phyloP scores from a whole-genome alignment of 2,888 invertebrate species.

The Hyposoter dolosus region DNA sequence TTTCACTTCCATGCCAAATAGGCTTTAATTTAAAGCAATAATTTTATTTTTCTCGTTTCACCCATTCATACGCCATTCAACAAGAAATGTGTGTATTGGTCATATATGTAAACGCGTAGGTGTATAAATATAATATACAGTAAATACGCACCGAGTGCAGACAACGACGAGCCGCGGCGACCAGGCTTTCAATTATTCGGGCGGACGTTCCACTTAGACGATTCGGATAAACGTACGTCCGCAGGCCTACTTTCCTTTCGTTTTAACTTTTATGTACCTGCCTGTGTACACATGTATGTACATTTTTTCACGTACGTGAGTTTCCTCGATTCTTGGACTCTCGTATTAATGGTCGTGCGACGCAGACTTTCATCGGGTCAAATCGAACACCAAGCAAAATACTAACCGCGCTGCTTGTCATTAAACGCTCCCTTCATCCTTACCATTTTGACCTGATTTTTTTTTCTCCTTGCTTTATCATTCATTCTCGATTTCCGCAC shows the following conservation, averaged over 20 bases:
- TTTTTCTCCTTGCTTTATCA: background rate
- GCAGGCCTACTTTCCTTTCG: constrained; percentile 73
- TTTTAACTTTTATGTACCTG: constrained; percentile 58
- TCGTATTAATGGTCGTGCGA: constrained; percentile 16
- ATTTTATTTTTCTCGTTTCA: constrained; percentile 22
- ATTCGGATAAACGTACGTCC: constrained; percentile 70
- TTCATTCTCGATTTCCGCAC: background rate
- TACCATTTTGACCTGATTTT: constrained; percentile 16
- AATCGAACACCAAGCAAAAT: constrained; percentile 23
- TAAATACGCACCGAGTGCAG: background rate
- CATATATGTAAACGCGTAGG: background rate
- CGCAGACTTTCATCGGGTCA: constrained; percentile 35
- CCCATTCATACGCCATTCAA: background rate
- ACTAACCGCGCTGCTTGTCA: background rate
- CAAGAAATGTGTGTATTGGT: background rate
- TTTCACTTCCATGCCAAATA: constrained; percentile 21
- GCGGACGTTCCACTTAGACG: constrained; percentile 72
- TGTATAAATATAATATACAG: constrained; percentile 22
- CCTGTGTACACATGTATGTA: constrained; percentile 5
- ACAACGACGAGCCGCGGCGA: constrained; percentile 9
- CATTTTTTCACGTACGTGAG: constrained; percentile 2
- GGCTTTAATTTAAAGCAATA: constrained; percentile 20
- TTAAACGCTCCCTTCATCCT: constrained; percentile 1
- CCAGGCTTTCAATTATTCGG: constrained; percentile 70
- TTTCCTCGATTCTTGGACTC: constrained; percentile 47